Evolutionary conservation across 2,797 vertebrate species (phyloP), one percentile per base, ranked within the genome.

Genomic region (Syndactyla subalaris): DNA sequence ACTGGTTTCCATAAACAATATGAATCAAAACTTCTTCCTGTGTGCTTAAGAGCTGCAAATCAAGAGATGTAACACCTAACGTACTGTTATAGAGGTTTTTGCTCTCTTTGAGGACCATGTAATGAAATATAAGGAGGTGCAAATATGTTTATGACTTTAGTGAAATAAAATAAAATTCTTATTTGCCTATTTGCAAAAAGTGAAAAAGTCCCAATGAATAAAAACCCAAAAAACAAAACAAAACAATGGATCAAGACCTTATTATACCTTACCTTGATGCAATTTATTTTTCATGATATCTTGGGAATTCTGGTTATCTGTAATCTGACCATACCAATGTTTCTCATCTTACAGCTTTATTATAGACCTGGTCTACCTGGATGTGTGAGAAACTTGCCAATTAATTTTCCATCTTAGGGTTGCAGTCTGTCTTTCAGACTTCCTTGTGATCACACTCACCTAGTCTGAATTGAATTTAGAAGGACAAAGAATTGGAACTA

Each of bases 381-480:
- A 51, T 46, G 16, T 8, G 6, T 65, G 80, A 80, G 65, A 71
- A 91, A 83, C 11, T 46, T 81, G 43, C 8, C 57, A 74, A 17
- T 58, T 83, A 78, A 58, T 80, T 74, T 81, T 88, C 61, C 29
- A 68, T 52, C 20, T 30, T 11, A 12, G 21, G 11, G 9, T 46
- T 93, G 55, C 20, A 51, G 30, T 77, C 45, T 48, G 46, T 88
- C 45, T 85, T 71, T 89, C 48, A 78, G 27, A 67, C 30, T 66
- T 80, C 38, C 6, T 78, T 68, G 21, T 74, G 61, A 77, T 89
- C 36, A 16, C 30, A 54, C 19, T 58, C 62, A 89, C 39, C 72
- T 85, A 80, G 23, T 54, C 89, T 88, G 89, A 95, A 70, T 23
- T 88, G 49, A 66, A 83, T 85, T 80, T 93, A 70, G 58, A 55